Conservation (phyloP, 2,888 invertebrate species). For the Pardosa pseudoannulata region DNA sequence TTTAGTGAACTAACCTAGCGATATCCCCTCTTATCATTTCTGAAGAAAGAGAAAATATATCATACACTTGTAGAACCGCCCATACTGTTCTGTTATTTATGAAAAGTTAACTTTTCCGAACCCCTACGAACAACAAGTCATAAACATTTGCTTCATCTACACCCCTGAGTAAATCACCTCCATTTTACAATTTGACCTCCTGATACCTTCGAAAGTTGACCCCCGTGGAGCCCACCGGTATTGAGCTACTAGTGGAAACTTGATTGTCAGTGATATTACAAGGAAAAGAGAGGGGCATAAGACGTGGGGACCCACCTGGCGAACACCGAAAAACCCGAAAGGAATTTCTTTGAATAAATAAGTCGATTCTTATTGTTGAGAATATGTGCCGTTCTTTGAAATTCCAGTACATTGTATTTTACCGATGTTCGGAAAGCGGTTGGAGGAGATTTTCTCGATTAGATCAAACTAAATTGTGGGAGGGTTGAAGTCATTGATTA, state of each 20-base stretch:
- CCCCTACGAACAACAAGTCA: conserved; percentile 31
- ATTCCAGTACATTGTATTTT: background rate
- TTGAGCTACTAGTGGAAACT: background rate
- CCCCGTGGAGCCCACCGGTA: background rate
- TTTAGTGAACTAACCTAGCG: no score
- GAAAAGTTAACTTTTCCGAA: conserved; percentile 18
- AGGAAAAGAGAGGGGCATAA: background rate
- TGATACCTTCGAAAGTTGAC: background rate
- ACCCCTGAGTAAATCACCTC: conserved; percentile 48
- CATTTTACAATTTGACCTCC: conserved; percentile 27
- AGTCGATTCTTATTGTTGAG: no score
- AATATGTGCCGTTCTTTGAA: no score
- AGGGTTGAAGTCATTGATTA: no score
- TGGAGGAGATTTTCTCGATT: background rate
- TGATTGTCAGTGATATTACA: conserved; percentile 1
- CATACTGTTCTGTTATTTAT: conserved; percentile 42
- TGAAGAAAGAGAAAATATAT: no score
- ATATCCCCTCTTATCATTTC: no score
- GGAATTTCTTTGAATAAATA: conserved; percentile 16
- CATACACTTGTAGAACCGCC: conserved; percentile 17
- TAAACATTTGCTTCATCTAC: conserved; percentile 27
- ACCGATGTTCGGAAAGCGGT: background rate
- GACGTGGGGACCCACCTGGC: background rate
- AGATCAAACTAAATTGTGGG: no score
- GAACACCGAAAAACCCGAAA: background rate